Evolutionary conservation across 2,113 vertebrate species (phyloP).

Genomic region (Formicarius rufipectus): DNA sequence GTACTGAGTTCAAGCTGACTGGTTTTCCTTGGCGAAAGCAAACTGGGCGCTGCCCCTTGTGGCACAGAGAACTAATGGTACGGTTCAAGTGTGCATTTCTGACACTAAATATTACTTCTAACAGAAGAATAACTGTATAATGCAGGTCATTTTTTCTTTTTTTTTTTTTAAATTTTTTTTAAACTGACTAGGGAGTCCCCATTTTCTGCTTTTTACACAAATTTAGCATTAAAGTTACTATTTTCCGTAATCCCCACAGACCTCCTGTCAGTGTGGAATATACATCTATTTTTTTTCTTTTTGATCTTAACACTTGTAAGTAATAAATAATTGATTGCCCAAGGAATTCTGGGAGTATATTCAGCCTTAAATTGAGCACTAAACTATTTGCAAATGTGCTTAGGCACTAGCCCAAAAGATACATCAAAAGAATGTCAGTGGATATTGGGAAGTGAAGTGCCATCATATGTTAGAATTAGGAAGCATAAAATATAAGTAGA

Average conservation of each 20-base stretch:
- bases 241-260: constrained; percentile 33
- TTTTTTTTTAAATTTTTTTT: neutral
- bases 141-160: neutral
- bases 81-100: neutral
- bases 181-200: neutral
- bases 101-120: neutral
- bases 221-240: constrained; percentile 59
- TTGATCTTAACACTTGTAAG: constrained; percentile 75
- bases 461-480: constrained; percentile 40
- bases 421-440: constrained; percentile 66
- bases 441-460: constrained; percentile 51
- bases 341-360: constrained; percentile 74
- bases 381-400: constrained; percentile 74
- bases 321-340: constrained; percentile 77
- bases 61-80: neutral
- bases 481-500: constrained; percentile 11
- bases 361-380: constrained; percentile 69
- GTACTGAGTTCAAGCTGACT: neutral
- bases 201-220: constrained; percentile 57
- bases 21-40: neutral
- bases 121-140: neutral
- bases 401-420: constrained; percentile 66
- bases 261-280: constrained; percentile 60
- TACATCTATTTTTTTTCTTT: constrained; percentile 63
- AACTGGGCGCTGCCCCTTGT: neutral